Evolutionary conservation across 1,140 invertebrate species (phyloP), one percentile per base, ranked within the genome.

Genomic region (Cecropterus lyciades): DNA sequence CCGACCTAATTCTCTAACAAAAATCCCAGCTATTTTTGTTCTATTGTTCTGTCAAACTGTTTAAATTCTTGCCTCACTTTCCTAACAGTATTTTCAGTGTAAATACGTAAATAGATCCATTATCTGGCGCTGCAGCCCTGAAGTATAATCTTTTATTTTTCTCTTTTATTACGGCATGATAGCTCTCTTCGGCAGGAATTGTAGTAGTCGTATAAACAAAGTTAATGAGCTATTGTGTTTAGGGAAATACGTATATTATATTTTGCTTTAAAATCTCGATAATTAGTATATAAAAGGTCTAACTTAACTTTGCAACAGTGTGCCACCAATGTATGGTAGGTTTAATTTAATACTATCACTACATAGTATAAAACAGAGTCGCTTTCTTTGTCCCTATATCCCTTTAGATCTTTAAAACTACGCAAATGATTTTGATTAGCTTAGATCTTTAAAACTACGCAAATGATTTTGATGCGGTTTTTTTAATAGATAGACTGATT

Each of bases 21-120:
- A 53, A 53, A 53, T n/a, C n/a, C n/a, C n/a, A n/a, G n/a, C n/a
- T n/a, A n/a, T n/a, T n/a, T n/a, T n/a, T n/a, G 40, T 24, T 24
- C 55, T 10, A 57, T 57, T 57, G 55, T 46, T 57, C 24, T 20
- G 17, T 46, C 55, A 59, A 57, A 11, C 13, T 46, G 20, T 15
- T 59, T 9, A 42, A 46, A 59, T 59, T 59, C 20, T 14, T 45
- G 13, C 16, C 20, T 57, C 40, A 57, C 42, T 45, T 57, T 43
- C 45, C 55, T 57, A 52, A 27, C 14, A 57, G 55, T 45, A 57
- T 56, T 55, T 55, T 20, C 30, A 42, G 17, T 43, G 40, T 16
- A 56, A 56, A 55, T 55, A 55, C 52, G 52, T 55, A 55, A 55
- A 55, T 55, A 55, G 52, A 42, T 2, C 52, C 37, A 55, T 42